Conservation (phyloP, 1,140 invertebrate genomes). For the Drosophila albomicans region DNA sequence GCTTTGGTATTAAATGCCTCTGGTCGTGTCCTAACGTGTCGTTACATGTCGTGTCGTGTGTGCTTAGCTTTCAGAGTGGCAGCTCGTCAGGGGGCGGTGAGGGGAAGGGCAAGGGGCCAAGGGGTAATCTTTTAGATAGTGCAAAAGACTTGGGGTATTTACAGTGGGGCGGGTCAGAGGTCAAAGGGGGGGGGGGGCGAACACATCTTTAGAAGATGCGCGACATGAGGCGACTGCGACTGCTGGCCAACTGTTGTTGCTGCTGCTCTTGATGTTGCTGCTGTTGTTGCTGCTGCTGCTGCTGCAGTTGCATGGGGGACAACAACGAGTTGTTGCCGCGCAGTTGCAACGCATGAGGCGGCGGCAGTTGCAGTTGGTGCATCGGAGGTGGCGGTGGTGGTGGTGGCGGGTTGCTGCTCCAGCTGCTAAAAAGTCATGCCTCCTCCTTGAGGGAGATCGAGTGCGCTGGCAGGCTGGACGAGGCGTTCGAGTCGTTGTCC, state of each 20-base stretch:
- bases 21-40: constrained; percentile 62
- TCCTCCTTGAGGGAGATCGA: constrained; percentile 81
- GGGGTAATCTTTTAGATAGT: constrained; percentile 53
- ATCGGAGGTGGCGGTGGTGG: constrained; percentile 21
- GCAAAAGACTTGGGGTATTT: constrained; percentile 39
- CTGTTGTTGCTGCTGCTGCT: constrained; percentile 8
- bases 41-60: constrained; percentile 8
- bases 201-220: constrained; percentile 81
- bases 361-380: constrained; percentile 17
- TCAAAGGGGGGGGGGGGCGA: not conserved
- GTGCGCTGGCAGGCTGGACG: constrained; percentile 74
- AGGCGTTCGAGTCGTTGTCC: constrained; percentile 81
- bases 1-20: constrained; percentile 84
- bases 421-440: constrained; percentile 84
- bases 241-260: constrained; percentile 49
- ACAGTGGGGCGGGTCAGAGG: constrained; percentile 41
- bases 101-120: not conserved
- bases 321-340: constrained; percentile 14
- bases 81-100: constrained; percentile 9
- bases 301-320: constrained; percentile 5
- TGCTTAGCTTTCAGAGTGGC: constrained; percentile 31
- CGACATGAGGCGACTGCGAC: constrained; percentile 80
- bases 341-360: constrained; percentile 27
- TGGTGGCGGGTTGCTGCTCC: constrained; percentile 51
- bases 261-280: constrained; percentile 37